Evolutionary conservation across 1,140 invertebrate species (phyloP), one percentile per base, ranked within the genome.

Genomic region (Scaptomyza hsui): DNA sequence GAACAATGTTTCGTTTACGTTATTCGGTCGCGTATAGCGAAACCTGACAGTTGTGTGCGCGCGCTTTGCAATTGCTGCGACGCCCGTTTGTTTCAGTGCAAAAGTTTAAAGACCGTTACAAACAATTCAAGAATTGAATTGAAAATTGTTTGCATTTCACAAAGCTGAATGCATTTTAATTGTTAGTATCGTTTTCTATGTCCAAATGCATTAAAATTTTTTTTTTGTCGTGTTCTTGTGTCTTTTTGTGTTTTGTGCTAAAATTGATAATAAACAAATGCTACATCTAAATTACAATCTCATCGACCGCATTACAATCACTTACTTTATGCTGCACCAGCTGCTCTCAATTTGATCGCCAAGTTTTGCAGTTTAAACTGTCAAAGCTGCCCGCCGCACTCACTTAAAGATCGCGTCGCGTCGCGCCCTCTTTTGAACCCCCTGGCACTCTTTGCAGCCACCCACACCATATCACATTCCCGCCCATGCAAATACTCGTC

Each of bases 271-370:
- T 64, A 32, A 26, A 41, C 15, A 67, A 59, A 32, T 26, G 24
- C 16, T 51, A 13, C 42, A 63, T 69, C 42, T 63, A 24, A 55
- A 70, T 70, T 63, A 55, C 59, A 63, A 70, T 70, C 59, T 63
- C 24, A 55, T 55, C 67, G 67, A 42, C 42, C 59, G 41, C 67
- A 63, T 55, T 53, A 49, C 42, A 70, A 70, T 55, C 51, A 63
- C 63, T 70, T 70, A 55, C 15, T 37, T 47, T 39, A 18, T 42
- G 45, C 53, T 21, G 26, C 32, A 39, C 19, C 52, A 26, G 18
- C 44, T 51, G 59, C 24, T 44, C 47, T 51, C 42, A 49, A 39
- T 16, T 29, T 18, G n/a, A 60, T 53, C 35, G 44, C 9, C 19
- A 41, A 55, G 35, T 41, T 26, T 45, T 9, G 56, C 37, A 44